Percentiles rank a stretch among this genome's conserved stretches.
phyloP scores from a whole-genome alignment of 2,797 vertebrate species.

The Chelmon rostratus region DNA sequence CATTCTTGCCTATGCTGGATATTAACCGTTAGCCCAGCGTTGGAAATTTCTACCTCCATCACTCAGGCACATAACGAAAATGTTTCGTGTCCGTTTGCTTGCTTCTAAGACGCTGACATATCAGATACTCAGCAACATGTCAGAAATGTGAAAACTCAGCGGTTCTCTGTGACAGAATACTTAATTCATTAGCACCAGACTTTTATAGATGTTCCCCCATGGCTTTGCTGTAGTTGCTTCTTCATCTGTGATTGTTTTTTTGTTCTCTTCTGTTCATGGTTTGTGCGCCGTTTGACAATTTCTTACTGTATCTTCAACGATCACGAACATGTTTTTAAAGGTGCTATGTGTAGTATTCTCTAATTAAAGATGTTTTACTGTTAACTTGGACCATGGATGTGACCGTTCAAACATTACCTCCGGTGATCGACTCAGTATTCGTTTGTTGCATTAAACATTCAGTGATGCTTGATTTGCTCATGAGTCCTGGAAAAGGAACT shows the following conservation, averaged over 20 bases:
- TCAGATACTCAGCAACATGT: constrained; percentile 58
- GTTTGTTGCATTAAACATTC: constrained; percentile 12
- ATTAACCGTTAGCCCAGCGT: constrained; percentile 51
- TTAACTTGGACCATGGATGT: constrained; percentile 42
- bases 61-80: constrained; percentile 69
- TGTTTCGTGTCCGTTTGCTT: constrained; percentile 39
- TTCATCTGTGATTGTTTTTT: constrained; percentile 63
- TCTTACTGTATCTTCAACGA: constrained; percentile 63
- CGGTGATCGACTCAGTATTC: constrained; percentile 12
- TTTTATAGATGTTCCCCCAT: constrained; percentile 62
- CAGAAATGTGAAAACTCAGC: constrained; percentile 45
- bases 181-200: constrained; percentile 43
- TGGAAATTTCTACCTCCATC: constrained; percentile 81
- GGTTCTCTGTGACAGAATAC: constrained; percentile 54
- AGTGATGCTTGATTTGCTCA: constrained; percentile 18
- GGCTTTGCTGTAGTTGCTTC: constrained; percentile 74
- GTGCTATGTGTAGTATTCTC: constrained; percentile 80
- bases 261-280: constrained; percentile 48
- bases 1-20: constrained; percentile 67
- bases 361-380: constrained; percentile 42
- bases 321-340: constrained; percentile 70
- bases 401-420: constrained; percentile 36
- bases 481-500: constrained; percentile 27
- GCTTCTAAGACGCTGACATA: constrained; percentile 58
- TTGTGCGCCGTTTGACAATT: constrained; percentile 61